These are phyloP conservation scores for Eupithecia insigniata DNA, from an alignment of 2,888 invertebrate genomes.

Conservation along the genomic window DNA sequence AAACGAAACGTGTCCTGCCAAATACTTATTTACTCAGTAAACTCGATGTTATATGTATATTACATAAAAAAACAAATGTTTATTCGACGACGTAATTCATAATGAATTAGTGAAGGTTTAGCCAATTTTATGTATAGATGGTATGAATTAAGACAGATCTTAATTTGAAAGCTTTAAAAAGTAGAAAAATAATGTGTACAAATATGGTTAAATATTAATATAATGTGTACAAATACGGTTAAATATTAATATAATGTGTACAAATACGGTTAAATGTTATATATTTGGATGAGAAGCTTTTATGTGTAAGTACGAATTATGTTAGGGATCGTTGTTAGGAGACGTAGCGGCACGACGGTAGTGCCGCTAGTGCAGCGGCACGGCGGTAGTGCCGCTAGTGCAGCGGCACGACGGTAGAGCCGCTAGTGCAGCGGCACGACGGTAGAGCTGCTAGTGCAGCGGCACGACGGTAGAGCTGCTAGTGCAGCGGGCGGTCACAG, in stretches of 20 bases:
- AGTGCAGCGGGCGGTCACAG: background rate
- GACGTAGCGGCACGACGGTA: background rate
- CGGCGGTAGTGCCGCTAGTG: too few species aligned
- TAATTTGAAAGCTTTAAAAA: conserved; percentile 80
- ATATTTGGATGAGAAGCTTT: conserved; percentile 53
- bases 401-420: too few species aligned
- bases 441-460: conserved; percentile 18
- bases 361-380: too few species aligned
- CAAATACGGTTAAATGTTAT: conserved; percentile 61
- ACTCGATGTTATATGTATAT: conserved; percentile 57
- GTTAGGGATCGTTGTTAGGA: conserved; percentile 14
- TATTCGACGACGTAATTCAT: conserved; percentile 56
- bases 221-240: conserved; percentile 69
- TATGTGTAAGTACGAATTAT: conserved; percentile 50
- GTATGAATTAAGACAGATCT: conserved; percentile 71
- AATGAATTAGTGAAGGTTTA: conserved; percentile 59
- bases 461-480: too few species aligned
- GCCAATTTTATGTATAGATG: conserved; percentile 55
- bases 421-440: background rate
- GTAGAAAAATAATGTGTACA: conserved; percentile 71
- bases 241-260: conserved; percentile 66
- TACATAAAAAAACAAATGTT: conserved; percentile 53
- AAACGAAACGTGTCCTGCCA: conserved; percentile 58
- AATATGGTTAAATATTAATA: conserved; percentile 58
- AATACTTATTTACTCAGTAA: conserved; percentile 53